Conservation (phyloP, 2,888 invertebrate species). For the Pomacea canaliculata region DNA sequence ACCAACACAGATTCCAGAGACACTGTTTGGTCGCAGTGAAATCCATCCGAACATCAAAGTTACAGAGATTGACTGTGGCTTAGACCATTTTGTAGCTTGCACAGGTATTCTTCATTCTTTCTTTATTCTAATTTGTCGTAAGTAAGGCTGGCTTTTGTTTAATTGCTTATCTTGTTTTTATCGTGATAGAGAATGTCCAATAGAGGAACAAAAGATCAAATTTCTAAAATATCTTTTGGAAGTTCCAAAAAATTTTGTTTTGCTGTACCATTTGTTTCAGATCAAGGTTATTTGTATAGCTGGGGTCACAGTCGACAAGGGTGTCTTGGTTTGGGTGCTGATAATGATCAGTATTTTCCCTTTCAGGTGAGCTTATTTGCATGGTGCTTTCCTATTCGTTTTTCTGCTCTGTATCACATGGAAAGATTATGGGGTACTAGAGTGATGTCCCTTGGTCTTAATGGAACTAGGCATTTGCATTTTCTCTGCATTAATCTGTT, state of each 20-base stretch:
- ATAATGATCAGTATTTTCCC: conserved; percentile 89
- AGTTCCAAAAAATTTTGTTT: too few species aligned
- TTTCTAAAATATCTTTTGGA: too few species aligned
- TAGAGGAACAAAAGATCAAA: too few species aligned
- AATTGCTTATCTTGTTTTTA: too few species aligned
- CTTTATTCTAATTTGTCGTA: neutral
- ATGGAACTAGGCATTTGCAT: too few species aligned
- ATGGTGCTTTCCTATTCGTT: too few species aligned
- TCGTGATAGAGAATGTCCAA: too few species aligned
- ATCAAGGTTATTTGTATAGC: conserved; percentile 85
- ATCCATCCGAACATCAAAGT: conserved; percentile 81
- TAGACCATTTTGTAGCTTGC: conserved; percentile 83
- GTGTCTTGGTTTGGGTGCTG: conserved; percentile 85
- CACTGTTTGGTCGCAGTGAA: conserved; percentile 88
- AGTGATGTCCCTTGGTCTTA: too few species aligned
- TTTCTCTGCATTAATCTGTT: too few species aligned
- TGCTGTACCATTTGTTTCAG: conserved; percentile 42
- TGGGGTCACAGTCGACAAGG: conserved; percentile 92
- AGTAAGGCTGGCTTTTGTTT: neutral
- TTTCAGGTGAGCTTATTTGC: conserved; percentile 75
- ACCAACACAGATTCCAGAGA: conserved; percentile 82
- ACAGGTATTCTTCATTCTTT: conserved; percentile 73
- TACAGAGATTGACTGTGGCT: conserved; percentile 60
- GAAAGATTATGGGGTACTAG: too few species aligned
- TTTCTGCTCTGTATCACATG: too few species aligned